Conservation (phyloP, 2,113 vertebrate genomes). For the Perognathus longimembris region DNA sequence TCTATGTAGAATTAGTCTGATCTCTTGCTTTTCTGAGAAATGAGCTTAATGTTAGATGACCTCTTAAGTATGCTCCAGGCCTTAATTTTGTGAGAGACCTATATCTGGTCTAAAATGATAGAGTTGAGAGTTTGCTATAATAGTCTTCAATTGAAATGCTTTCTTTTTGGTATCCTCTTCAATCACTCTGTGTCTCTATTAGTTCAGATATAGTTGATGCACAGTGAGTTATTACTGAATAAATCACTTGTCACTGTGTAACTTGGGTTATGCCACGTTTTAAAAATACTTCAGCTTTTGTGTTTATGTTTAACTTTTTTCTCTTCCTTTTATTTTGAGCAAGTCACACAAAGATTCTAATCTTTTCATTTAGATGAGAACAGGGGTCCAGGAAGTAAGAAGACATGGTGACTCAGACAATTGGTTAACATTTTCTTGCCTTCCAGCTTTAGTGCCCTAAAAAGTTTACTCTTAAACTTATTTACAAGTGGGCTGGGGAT, state of each 20-base stretch:
- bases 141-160: background rate
- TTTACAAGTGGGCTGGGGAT: too few species aligned
- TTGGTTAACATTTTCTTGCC: background rate
- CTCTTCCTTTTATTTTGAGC: background rate
- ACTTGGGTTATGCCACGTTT: slow-evolving; percentile 5
- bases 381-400: background rate
- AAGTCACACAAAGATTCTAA: background rate
- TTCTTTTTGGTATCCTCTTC: background rate
- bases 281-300: background rate
- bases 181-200: background rate
- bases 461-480: slow-evolving; percentile 24
- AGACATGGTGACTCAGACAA: background rate
- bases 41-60: background rate
- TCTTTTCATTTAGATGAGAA: background rate
- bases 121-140: background rate
- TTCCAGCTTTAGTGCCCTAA: background rate
- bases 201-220: background rate
- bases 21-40: background rate
- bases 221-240: background rate
- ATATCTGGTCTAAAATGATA: background rate
- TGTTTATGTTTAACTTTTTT: background rate
- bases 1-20: background rate
- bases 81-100: background rate
- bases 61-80: background rate
- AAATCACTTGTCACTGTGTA: background rate